Evolutionary conservation across 2,888 invertebrate genomes (phyloP).

Genomic region (Leptarthrus brevirostris): DNA sequence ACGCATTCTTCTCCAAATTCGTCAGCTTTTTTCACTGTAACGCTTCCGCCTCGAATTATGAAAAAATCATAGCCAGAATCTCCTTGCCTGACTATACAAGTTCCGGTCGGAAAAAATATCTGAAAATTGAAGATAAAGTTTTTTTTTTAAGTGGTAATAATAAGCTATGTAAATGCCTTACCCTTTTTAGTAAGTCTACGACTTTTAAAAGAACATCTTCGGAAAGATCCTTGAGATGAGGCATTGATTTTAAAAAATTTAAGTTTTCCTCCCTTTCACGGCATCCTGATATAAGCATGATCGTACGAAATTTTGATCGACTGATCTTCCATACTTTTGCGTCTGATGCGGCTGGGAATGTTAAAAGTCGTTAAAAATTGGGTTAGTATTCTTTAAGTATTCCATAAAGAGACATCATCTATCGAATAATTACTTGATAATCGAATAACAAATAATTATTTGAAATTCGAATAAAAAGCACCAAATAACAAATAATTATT

Average conservation of each 20-base stretch:
- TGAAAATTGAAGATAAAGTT: slow-evolving; percentile 62
- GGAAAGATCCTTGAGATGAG: slow-evolving; percentile 79
- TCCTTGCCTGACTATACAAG: slow-evolving; percentile 85
- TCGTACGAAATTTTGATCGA: slow-evolving; percentile 85
- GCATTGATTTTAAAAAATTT: slow-evolving; percentile 84
- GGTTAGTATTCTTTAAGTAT: too few relatives aligned
- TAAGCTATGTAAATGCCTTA: slow-evolving; percentile 62
- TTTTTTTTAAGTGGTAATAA: neutral
- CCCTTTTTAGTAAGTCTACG: slow-evolving; percentile 87
- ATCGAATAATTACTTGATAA: too few relatives aligned
- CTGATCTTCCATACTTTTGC: slow-evolving; percentile 91
- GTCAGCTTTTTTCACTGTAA: slow-evolving; percentile 76
- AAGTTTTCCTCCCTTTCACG: slow-evolving; percentile 87
- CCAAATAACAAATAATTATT: too few relatives aligned
- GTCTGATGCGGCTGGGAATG: slow-evolving; percentile 78
- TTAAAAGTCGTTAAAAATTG: slow-evolving; percentile 53
- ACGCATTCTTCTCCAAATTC: slow-evolving; percentile 73
- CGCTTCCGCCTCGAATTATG: slow-evolving; percentile 87
- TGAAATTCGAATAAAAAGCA: too few relatives aligned
- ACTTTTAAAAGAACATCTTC: slow-evolving; percentile 81
- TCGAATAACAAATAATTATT: too few relatives aligned
- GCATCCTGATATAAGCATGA: slow-evolving; percentile 88
- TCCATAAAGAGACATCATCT: too few relatives aligned
- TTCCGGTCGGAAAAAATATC: slow-evolving; percentile 84
- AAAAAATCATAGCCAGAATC: slow-evolving; percentile 91